Conservation (phyloP, 2,888 invertebrate genomes). For the Eristalis pertinax region DNA sequence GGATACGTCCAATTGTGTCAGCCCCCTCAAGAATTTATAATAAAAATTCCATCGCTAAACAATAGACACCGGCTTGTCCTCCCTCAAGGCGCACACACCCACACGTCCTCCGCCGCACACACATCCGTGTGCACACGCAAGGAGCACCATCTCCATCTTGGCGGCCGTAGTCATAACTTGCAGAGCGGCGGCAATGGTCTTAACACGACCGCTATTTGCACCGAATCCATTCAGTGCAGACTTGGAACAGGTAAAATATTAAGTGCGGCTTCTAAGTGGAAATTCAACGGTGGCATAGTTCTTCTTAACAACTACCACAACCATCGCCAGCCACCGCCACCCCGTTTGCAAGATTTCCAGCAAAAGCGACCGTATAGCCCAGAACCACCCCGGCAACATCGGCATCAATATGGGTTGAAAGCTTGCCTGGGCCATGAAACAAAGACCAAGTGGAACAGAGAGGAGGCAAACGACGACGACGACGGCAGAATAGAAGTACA, state of each 20-base stretch:
- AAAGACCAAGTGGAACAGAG: constrained; percentile 37
- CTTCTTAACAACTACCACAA: constrained; percentile 32
- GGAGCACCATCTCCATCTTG: constrained; percentile 4
- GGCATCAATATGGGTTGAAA: constrained; percentile 42
- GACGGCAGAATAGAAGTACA: constrained; percentile 27
- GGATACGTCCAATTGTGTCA: constrained; percentile 43
- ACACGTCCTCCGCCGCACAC: too few species aligned
- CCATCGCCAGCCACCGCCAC: background rate
- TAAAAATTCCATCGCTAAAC: constrained; percentile 69
- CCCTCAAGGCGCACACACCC: background rate
- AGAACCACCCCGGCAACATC: background rate
- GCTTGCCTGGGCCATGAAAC: constrained; percentile 40
- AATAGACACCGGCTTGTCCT: constrained; percentile 41
- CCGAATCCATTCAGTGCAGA: constrained; percentile 55
- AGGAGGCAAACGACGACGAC: constrained; percentile 17
- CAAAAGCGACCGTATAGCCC: background rate
- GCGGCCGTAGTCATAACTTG: constrained; percentile 37
- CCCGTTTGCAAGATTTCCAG: background rate
- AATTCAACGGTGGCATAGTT: constrained; percentile 54
- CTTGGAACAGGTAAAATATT: constrained; percentile 68
- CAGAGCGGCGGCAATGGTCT: constrained; percentile 41
- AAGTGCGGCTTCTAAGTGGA: constrained; percentile 57
- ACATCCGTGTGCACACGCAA: background rate
- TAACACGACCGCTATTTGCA: constrained; percentile 54
- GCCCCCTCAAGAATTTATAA: constrained; percentile 58